Evolutionary conservation across 1,140 invertebrate species (phyloP), one percentile per base, ranked within the genome.

Genomic region (Heliconius hermathena): DNA sequence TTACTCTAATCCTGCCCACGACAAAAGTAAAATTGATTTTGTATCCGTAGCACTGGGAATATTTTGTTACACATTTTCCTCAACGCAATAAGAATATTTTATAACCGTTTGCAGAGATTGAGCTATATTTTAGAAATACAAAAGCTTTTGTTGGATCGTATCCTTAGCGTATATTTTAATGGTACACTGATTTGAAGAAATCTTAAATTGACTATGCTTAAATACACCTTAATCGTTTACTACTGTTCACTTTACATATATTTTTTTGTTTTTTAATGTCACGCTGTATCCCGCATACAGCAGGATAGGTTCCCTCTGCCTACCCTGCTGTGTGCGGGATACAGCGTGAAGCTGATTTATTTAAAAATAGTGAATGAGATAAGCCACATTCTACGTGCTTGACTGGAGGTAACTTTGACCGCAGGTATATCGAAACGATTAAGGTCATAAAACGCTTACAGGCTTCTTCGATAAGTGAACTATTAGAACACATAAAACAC

Each of bases 1-100:
- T 87, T 81, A 82, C 73, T 71, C 52, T 84, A 86, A 84, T 87
- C 82, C 80, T 72, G 75, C 57, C 75, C 70, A 71, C 77, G 81
- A 77, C 79, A 83, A 83, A 82, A 84, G 81, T 82, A 82, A 83
- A 85, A 87, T 87, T 88, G 83, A 87, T 88, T 86, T 80, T 77
- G 80, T 85, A 79, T 79, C 79, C 74, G 13, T 29, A 75, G 80
- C 77, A 81, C 78, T 79, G 71, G 41, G 76, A 70, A 81, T 76
- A 82, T 79, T 83, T 82, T 77, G 36, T 76, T 81, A 38, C 80
- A 46, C 46, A 76, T 82, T 79, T 75, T 75, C 71, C 52, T 71
- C 29, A 52, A 83, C 77, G 78, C 79, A 83, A 84, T 79, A 77
- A 71, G 83, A 88, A 88, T 88, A 83, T 83, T 86, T 75, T 73